phyloP scores from a whole-genome alignment of 2,113 vertebrate species.

The Hypocryptadius cinnamomeus region DNA sequence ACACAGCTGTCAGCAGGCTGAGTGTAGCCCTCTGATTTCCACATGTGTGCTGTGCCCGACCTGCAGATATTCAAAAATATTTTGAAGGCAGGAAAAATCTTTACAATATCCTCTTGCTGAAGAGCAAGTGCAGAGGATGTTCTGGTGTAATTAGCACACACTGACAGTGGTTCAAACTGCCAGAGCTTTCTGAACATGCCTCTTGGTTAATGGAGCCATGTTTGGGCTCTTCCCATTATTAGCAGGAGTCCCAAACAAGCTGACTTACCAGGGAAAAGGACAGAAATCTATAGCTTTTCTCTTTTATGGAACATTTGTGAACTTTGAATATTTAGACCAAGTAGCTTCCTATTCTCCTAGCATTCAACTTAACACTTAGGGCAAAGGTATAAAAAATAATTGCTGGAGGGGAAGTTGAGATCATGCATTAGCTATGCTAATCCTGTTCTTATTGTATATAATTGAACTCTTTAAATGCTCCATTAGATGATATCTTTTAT shows the following conservation, averaged over 20 bases:
- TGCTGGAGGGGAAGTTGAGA: not conserved
- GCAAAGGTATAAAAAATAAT: not conserved
- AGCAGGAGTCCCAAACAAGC: not conserved
- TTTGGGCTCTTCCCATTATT: not conserved
- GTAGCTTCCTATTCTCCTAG: not conserved
- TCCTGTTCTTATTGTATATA: slow-evolving; percentile 16
- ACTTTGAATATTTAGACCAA: not conserved
- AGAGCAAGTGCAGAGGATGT: not conserved
- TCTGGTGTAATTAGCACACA: not conserved
- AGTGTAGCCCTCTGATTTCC: not conserved
- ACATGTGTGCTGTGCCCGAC: not conserved
- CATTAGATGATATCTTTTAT: slow-evolving; percentile 40
- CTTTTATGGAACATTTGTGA: not conserved
- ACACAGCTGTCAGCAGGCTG: not conserved
- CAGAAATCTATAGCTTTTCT: not conserved
- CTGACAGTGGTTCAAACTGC: not conserved
- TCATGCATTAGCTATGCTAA: slow-evolving; percentile 33
- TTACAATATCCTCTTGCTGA: not conserved
- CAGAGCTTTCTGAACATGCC: not conserved
- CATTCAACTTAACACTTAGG: not conserved
- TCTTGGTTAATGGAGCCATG: not conserved
- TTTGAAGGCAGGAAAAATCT: not conserved
- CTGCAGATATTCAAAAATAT: not conserved
- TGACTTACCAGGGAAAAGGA: not conserved
- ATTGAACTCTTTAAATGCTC: slow-evolving; percentile 39